phyloP scores from a whole-genome alignment of 2,113 vertebrate species.

The Tenrec ecaudatus region DNA sequence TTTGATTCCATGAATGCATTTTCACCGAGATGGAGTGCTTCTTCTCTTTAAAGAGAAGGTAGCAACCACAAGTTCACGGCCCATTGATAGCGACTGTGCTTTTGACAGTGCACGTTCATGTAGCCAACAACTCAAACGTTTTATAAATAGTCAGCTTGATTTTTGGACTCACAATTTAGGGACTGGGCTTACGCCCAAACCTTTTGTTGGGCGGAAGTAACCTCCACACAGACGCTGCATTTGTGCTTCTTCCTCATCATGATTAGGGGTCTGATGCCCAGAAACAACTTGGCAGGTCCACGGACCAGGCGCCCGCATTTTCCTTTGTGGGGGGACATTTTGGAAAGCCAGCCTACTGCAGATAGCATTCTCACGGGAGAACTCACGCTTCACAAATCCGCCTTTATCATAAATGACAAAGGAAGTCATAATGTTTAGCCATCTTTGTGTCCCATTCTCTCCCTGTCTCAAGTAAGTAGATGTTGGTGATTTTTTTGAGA shows the following conservation, averaged over 20 bases:
- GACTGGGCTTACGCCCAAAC: not conserved
- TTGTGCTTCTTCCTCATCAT: not conserved
- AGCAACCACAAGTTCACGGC: not conserved
- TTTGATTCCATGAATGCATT: not conserved
- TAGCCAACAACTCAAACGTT: not conserved
- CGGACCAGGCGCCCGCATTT: not conserved
- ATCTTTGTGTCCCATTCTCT: not conserved
- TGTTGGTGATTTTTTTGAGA: not conserved
- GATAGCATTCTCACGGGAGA: constrained; percentile 1
- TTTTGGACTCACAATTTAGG: not conserved
- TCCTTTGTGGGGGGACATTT: not conserved
- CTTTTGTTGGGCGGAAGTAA: not conserved
- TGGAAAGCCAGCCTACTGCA: not conserved
- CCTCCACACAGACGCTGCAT: not conserved
- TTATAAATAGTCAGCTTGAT: constrained; percentile 35
- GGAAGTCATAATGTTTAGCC: not conserved
- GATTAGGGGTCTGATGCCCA: constrained; percentile 7
- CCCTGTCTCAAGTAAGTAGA: not conserved
- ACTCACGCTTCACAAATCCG: constrained; percentile 60
- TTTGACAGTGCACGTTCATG: not conserved
- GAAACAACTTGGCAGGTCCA: not conserved
- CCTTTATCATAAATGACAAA: not conserved
- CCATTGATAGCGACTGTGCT: not conserved
- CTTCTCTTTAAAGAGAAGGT: constrained; percentile 9
- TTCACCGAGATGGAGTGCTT: not conserved